These are phyloP conservation scores for Malthinus seriepunctatus DNA, from an alignment of 2,888 invertebrate genomes.

Conservation along the genomic window DNA sequence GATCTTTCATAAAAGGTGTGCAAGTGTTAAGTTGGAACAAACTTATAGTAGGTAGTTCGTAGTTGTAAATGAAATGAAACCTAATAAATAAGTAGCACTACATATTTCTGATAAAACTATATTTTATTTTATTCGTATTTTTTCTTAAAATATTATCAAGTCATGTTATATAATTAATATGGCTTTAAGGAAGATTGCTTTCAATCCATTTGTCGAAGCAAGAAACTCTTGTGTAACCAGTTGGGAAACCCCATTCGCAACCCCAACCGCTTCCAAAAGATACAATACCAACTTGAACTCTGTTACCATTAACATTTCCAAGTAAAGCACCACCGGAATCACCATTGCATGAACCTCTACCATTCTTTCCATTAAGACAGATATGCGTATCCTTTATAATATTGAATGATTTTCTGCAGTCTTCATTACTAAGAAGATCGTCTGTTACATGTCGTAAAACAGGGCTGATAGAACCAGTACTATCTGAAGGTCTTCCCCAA, in stretches of 20 bases:
- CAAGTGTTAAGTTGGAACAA: too few species aligned
- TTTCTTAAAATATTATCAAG: too few species aligned
- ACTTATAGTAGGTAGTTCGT: too few species aligned
- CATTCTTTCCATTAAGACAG: slow-evolving; percentile 54
- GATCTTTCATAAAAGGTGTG: too few species aligned
- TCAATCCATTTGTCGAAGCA: slow-evolving; percentile 47
- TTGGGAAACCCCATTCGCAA: slow-evolving; percentile 51
- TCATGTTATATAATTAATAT: too few species aligned
- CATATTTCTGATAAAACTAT: too few species aligned
- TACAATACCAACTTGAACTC: slow-evolving; percentile 42
- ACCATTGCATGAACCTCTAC: slow-evolving; percentile 57
- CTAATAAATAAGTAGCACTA: too few species aligned
- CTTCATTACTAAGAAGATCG: slow-evolving; percentile 52
- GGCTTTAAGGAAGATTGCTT: background rate
- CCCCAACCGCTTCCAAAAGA: slow-evolving; percentile 48
- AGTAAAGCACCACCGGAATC: slow-evolving; percentile 51
- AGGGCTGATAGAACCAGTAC: slow-evolving; percentile 47
- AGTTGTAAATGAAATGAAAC: too few species aligned
- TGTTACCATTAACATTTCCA: background rate
- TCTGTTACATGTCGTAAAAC: slow-evolving; percentile 52
- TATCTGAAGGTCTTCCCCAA: slow-evolving; percentile 54
- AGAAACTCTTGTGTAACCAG: slow-evolving; percentile 50
- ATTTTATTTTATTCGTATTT: too few species aligned
- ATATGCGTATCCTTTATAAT: slow-evolving; percentile 53
- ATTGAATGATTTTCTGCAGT: slow-evolving; percentile 53